phyloP scores from a whole-genome alignment of 2,888 invertebrate species.

The Agonopterix alstromeriana region DNA sequence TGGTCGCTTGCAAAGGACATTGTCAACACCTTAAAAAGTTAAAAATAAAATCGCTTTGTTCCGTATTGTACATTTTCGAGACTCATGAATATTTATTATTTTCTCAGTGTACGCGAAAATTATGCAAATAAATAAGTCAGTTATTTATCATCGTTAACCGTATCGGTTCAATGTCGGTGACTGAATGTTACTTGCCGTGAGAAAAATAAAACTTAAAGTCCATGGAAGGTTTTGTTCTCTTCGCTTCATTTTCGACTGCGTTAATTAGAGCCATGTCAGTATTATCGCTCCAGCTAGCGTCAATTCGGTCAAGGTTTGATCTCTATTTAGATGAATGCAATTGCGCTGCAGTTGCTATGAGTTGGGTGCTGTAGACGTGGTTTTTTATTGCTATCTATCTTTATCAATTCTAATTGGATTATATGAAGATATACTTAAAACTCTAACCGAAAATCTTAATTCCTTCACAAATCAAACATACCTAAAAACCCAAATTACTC shows the following conservation, averaged over 20 bases:
- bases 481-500: too few relatives aligned
- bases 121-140: conserved; percentile 10
- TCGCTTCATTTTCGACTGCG: neutral
- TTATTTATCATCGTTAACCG: conserved; percentile 6
- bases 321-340: too few relatives aligned
- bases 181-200: conserved; percentile 30
- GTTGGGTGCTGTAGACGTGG: too few relatives aligned
- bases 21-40: too few relatives aligned
- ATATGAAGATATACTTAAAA: too few relatives aligned
- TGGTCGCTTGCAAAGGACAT: conserved; percentile 6
- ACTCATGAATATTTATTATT: too few relatives aligned
- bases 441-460: too few relatives aligned
- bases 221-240: neutral
- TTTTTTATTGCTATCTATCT: too few relatives aligned
- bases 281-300: neutral
- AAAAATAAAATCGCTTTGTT: too few relatives aligned
- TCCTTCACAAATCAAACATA: too few relatives aligned
- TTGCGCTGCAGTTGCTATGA: neutral
- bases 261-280: neutral
- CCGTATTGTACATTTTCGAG: too few relatives aligned
- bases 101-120: conserved; percentile 7
- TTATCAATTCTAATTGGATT: too few relatives aligned
- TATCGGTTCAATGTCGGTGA: conserved; percentile 33
- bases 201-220: conserved; percentile 18
- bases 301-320: neutral